Evolutionary conservation across 2,888 invertebrate genomes (phyloP), one percentile per base, ranked within the genome.

Genomic region (Dioctria linearis): DNA sequence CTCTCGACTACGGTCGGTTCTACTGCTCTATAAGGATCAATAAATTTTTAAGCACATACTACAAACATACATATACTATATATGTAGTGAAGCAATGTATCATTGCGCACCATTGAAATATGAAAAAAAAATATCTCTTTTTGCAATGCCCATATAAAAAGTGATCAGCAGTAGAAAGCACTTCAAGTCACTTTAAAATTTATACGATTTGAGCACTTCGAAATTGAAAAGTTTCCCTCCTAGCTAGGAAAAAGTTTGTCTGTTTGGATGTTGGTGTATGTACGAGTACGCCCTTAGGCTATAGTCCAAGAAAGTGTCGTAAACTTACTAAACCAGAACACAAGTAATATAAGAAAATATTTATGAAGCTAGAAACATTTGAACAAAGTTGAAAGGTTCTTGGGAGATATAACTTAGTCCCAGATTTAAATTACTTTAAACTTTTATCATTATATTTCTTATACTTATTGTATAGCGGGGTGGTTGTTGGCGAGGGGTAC

Each of bases 211-310:
- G 69, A 49, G 42, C 54, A 11, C 69, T 69, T 51, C 49, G 37
- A 69, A 69, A 69, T 69, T 69, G 69, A 51, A 69, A 69, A 69
- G 51, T 69, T 69, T 69, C 25, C 51, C 49, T 51, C 69, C 51
- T 25, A 25, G 25, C 25, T 25, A 25, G 25, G 25, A 25, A 25
- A 25, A 25, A 25, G 25, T 25, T 25, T 25, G 25, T 25, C 0
- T 46, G 39, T 46, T 54, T 54, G 54, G n/a, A 54, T 11, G 0
- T 25, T 1, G 25, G 25, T 25, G 25, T 25, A 25, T 25, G 2
- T 25, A 25, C 25, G 25, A 25, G 25, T 25, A 25, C 25, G 25
- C 25, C 25, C 25, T 25, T 25, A 25, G 25, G 25, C 25, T 25
- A 25, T 25, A 25, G 25, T 25, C 25, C 25, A 25, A 25, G 25